phyloP scores from a whole-genome alignment of 1,140 invertebrate species.

The Drosophila tristis region DNA sequence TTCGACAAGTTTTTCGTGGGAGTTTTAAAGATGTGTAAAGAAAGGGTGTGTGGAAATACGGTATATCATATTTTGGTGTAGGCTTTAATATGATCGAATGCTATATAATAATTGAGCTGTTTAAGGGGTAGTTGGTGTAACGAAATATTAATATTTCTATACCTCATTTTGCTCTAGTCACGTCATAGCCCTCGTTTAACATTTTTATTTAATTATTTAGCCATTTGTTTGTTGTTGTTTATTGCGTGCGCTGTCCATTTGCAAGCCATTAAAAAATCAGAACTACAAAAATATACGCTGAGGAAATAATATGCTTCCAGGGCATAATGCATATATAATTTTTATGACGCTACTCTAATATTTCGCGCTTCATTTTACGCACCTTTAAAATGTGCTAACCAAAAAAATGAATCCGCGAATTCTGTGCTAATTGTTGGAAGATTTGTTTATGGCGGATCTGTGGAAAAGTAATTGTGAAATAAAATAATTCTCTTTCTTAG shows the following conservation, averaged over 20 bases:
- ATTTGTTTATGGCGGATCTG: constrained; percentile 30
- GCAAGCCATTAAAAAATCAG: constrained; percentile 47
- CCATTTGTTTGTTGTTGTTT: constrained; percentile 6
- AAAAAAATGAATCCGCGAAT: constrained; percentile 35
- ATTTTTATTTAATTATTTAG: not conserved
- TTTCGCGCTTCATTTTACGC: constrained; percentile 67
- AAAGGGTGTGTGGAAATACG: too few species aligned
- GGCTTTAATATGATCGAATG: too few species aligned
- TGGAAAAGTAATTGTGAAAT: constrained; percentile 53
- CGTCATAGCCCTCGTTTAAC: constrained; percentile 2
- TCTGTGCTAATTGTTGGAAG: constrained; percentile 60
- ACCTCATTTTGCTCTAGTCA: not conserved
- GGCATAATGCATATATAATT: constrained; percentile 7
- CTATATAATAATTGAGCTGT: not conserved
- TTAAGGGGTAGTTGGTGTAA: not conserved
- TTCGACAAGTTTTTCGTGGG: constrained; percentile 25
- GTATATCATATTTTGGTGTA: too few species aligned
- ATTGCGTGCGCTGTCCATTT: constrained; percentile 54
- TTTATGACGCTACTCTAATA: constrained; percentile 50
- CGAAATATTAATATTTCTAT: not conserved
- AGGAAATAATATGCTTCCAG: constrained; percentile 12
- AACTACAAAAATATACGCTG: not conserved
- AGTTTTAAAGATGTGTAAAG: not conserved
- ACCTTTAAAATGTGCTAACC: constrained; percentile 66
- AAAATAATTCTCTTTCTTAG: constrained; percentile 22